Percentiles rank a stretch among this genome's conserved stretches.
These are phyloP conservation scores for Acanthornis magna DNA, from an alignment of 2,797 vertebrate genomes.

Conservation along the genomic window DNA sequence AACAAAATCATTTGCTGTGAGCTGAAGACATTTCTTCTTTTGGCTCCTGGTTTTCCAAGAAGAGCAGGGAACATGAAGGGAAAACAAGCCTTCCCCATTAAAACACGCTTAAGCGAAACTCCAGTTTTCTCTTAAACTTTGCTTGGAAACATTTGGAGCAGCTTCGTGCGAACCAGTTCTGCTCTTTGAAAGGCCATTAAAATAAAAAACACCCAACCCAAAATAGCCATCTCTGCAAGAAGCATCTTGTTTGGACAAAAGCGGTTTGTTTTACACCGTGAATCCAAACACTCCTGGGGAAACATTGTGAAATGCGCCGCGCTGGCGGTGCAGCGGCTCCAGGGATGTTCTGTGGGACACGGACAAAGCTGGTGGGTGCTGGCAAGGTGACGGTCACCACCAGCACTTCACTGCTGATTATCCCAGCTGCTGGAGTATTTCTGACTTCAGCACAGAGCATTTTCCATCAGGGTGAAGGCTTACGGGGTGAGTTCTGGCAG, in stretches of 20 bases:
- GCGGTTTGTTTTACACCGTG: not conserved
- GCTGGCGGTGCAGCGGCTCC: not conserved
- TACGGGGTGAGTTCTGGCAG: not conserved
- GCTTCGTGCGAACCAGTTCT: not conserved
- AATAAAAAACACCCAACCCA: not conserved
- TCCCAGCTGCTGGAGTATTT: not conserved
- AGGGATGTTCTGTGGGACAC: not conserved
- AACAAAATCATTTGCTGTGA: constrained; percentile 18
- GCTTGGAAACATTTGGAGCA: constrained; percentile 15
- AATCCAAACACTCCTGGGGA: not conserved
- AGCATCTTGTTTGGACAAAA: constrained; percentile 5
- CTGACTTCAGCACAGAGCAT: not conserved
- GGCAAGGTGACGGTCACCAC: not conserved
- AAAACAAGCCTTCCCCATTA: constrained; percentile 40
- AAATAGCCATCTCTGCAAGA: not conserved
- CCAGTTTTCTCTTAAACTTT: constrained; percentile 56
- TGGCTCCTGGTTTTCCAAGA: constrained; percentile 26
- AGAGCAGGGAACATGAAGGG: constrained; percentile 12
- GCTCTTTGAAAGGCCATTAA: constrained; percentile 21
- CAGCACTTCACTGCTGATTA: fast-evolving
- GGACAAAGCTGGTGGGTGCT: not conserved
- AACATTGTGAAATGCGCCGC: fast-evolving
- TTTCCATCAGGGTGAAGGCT: not conserved
- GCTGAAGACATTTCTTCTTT: constrained; percentile 12
- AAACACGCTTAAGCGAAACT: not conserved